phyloP scores from a whole-genome alignment of 2,797 vertebrate species.

The Salmo trutta region DNA sequence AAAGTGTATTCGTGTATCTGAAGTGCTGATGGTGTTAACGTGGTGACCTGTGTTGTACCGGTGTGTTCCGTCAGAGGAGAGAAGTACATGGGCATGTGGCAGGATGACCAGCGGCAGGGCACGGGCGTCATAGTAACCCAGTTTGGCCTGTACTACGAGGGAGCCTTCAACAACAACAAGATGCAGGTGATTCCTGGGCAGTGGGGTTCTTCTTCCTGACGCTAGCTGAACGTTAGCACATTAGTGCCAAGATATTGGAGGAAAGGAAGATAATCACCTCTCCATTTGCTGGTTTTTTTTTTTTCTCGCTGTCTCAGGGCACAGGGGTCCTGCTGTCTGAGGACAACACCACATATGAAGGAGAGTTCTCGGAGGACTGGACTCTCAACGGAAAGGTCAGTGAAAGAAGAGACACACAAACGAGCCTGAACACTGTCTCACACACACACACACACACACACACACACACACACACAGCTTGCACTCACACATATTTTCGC shows the following conservation, averaged over 20 bases:
- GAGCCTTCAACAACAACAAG: conserved; percentile 91
- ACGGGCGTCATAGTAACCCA: conserved; percentile 94
- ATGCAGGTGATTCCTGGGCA: conserved; percentile 84
- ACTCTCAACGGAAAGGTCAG: conserved; percentile 94
- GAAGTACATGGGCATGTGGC: conserved; percentile 98
- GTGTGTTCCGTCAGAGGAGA: conserved; percentile 81
- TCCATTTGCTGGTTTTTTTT: not conserved
- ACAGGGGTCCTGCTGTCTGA: conserved; percentile 91
- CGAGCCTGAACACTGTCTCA: not conserved
- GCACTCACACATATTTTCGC: not conserved
- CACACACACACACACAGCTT: not conserved
- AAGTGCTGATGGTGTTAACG: not conserved
- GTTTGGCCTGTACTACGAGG: conserved; percentile 97
- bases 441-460: too few species aligned
- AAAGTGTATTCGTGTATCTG: not conserved
- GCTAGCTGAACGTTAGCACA: not conserved
- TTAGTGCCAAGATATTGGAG: not conserved
- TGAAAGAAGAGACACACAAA: conserved; percentile 4
- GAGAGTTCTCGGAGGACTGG: conserved; percentile 98
- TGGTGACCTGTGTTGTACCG: not conserved
- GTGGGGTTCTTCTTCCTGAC: not conserved
- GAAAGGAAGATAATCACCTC: too few species aligned
- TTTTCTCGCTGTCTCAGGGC: conserved; percentile 72
- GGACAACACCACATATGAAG: conserved; percentile 94
- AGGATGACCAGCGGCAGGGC: conserved; percentile 90